Conservation (phyloP, 2,113 vertebrate species). For the Haemorhous mexicanus region DNA sequence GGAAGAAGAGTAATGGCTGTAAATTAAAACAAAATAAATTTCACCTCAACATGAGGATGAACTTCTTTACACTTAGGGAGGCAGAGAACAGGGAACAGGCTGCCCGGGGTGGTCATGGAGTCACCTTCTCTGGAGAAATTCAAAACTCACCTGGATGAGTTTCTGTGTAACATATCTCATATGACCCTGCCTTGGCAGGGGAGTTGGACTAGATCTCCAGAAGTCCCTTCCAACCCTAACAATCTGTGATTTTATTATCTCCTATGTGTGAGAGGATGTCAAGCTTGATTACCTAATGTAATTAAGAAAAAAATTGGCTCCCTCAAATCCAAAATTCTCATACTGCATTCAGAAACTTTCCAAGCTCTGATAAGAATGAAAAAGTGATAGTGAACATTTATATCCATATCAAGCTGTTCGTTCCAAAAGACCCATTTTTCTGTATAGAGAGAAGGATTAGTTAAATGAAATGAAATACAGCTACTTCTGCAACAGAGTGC, state of each 20-base stretch:
- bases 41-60: not conserved
- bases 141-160: not conserved
- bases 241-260: not conserved
- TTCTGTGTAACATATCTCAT: not conserved
- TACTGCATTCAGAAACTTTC: not conserved
- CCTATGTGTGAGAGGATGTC: not conserved
- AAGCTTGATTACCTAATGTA: not conserved
- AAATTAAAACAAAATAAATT: not conserved
- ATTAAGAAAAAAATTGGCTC: not conserved
- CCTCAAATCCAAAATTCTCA: not conserved
- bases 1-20: not conserved
- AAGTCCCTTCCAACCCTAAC: not conserved
- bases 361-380: not conserved
- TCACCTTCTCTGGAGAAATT: not conserved
- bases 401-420: not conserved
- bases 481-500: not conserved
- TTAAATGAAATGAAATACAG: not conserved
- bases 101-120: not conserved
- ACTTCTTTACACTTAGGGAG: not conserved
- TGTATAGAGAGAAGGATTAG: not conserved
- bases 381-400: not conserved
- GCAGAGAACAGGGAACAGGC: not conserved
- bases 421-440: not conserved
- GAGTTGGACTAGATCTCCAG: no score
- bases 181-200: not conserved